phyloP scores from a whole-genome alignment of 1,140 invertebrate genomes.

The silkworm (Bombyx mori) region ASM3026992v2 NC_085133.1:2339501-2340000 shows the following conservation, averaged over 20 bases:
- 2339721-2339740: conserved; percentile 98
- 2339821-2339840: conserved; percentile 97
- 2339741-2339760: conserved; percentile 98
- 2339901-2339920: conserved; percentile 40
- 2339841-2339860: conserved; percentile 99
- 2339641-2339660: conserved; percentile 92
- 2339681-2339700: conserved; percentile 98
- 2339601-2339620: conserved; percentile 97
- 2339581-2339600: conserved; percentile 99
- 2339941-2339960: conserved; percentile 72
- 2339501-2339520: conserved; percentile 99
- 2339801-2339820: conserved; percentile 99
- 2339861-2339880: conserved; percentile 86
- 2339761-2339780: conserved; percentile 98
- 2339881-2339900: conserved; percentile 75
- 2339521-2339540: conserved; percentile 99
- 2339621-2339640: conserved; percentile 99
- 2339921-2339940: conserved; percentile 45
- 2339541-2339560: conserved; percentile 99
- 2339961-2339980: conserved; percentile 69
- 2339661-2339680: conserved; percentile 99
- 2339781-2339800: conserved; percentile 98
- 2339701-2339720: conserved; percentile 99
- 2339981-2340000: conserved; percentile 72
- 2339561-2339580: conserved; percentile 99